These are phyloP conservation scores for Xylocampa areola DNA, from an alignment of 2,888 invertebrate genomes.

Conservation along the genomic window DNA sequence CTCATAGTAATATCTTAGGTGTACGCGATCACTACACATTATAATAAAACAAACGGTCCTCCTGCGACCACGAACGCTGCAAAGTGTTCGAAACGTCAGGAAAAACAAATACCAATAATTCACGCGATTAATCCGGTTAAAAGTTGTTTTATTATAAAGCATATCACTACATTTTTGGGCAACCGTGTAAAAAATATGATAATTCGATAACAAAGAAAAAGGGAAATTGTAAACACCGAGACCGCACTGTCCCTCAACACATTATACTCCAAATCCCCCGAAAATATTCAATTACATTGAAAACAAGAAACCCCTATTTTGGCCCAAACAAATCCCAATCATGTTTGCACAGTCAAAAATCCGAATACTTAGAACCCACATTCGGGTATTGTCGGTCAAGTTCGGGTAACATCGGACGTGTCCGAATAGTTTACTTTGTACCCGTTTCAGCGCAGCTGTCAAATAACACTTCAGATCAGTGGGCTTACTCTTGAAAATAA, in stretches of 20 bases:
- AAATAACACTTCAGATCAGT: no score
- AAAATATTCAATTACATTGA: constrained; percentile 48
- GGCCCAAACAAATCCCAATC: constrained; percentile 29
- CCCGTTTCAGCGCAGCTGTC: constrained; percentile 40
- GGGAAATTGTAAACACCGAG: background rate
- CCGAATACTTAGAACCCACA: constrained; percentile 9
- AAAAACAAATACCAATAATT: no score
- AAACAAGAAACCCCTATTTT: constrained; percentile 19
- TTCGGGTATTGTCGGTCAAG: constrained; percentile 19
- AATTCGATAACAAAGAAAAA: constrained; percentile 9
- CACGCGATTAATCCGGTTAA: no score
- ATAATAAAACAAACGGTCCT: no score
- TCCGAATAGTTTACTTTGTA: constrained; percentile 32
- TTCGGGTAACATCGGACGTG: constrained; percentile 28
- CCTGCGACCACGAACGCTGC: no score
- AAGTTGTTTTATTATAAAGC: no score
- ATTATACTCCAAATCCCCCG: constrained; percentile 21
- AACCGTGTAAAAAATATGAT: no score
- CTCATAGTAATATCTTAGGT: no score
- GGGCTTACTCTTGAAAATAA: no score
- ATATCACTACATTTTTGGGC: no score
- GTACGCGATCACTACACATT: no score
- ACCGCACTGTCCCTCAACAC: constrained; percentile 20
- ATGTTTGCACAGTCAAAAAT: constrained; percentile 33
- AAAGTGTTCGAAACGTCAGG: no score